Base-by-base conservation (phyloP, 2,888 invertebrate species). In the Miltochrista miniata region DNA sequence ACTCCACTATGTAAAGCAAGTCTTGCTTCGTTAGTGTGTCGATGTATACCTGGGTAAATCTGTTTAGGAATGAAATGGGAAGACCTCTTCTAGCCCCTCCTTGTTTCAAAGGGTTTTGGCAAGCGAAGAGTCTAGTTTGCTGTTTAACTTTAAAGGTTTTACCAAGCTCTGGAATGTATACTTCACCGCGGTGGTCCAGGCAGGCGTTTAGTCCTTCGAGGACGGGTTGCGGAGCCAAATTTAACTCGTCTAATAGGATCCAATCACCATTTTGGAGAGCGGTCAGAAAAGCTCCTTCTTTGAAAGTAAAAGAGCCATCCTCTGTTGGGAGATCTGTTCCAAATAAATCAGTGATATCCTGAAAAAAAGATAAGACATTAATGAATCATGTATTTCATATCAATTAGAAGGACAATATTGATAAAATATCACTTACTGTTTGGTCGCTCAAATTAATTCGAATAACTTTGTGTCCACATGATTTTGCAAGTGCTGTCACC, bases 131-230 rank as follows among this genome's bases (percentile, higher is more conserved):
- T 64, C 96, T 94, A 0, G 98, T 98, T 64, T 94, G 93, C 49
- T 88, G 82, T 74, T 93, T 95, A 0, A 99, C 94, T 55, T 93
- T 92, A 78, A 99, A 99, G 0, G 95, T 96, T 82, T 94, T 95
- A 42, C 96, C 97, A 10, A 99, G 90, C 87, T 99, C 99, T 0
- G 99, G 98, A 51, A 99, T 96, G 78, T 94, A 99, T 15, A 99
- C 95, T 87, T 98, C 98, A 0, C 98, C 98, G 70, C 99, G 93
- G 81, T 99, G 99, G 92, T 99, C 99, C 49, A 99, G 93, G 74
- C 99, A 99, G 0, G 99, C 99, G 81, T 99, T 99, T 2, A 99
- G 93, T 29, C 99, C 99, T 92, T 99, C 99, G 11, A 99, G 90
- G 0, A 99, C 99, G 0, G 99, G 97, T 82, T 99, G 99, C 0